Evolutionary conservation across 2,113 vertebrate species (phyloP).

Genomic region (Cariama cristata): DNA sequence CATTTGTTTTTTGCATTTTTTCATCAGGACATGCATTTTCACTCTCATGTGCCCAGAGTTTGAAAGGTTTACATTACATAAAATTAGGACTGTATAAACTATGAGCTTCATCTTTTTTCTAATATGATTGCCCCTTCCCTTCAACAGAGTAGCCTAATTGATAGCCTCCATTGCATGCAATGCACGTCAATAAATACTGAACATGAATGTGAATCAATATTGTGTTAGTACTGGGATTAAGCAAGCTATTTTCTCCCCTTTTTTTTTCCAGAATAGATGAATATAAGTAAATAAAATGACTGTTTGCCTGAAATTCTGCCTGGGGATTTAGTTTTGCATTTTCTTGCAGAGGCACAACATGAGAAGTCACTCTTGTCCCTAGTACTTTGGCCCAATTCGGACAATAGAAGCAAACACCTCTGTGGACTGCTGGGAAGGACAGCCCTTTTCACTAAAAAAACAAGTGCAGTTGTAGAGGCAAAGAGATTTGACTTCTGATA

Average conservation of each 20-base stretch:
- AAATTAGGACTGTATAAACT: conserved; percentile 81
- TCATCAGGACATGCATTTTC: conserved; percentile 73
- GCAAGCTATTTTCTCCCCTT: conserved; percentile 73
- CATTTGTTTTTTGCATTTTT: conserved; percentile 71
- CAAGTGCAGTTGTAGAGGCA: not conserved
- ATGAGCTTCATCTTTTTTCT: conserved; percentile 75
- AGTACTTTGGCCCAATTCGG: not conserved
- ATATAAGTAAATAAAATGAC: conserved; percentile 82
- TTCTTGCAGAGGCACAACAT: conserved; percentile 10
- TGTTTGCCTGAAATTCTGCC: conserved; percentile 77
- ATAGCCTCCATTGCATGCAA: conserved; percentile 79
- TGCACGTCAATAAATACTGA: conserved; percentile 82
- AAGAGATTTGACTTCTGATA: conserved; percentile 55
- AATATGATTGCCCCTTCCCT: conserved; percentile 66
- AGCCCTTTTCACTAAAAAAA: not conserved
- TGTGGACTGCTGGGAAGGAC: not conserved
- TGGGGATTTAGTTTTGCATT: conserved; percentile 74
- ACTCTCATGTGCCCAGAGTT: conserved; percentile 66
- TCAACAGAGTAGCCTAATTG: conserved; percentile 72
- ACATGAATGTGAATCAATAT: conserved; percentile 83
- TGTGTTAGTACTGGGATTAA: conserved; percentile 85
- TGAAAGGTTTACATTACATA: conserved; percentile 82
- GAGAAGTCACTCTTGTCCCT: conserved; percentile 12
- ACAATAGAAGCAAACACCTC: not conserved
- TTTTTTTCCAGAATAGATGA: conserved; percentile 61